Evolutionary conservation across 2,888 invertebrate species (phyloP), one percentile per base, ranked within the genome.

Genomic region (Norana najaformis): DNA sequence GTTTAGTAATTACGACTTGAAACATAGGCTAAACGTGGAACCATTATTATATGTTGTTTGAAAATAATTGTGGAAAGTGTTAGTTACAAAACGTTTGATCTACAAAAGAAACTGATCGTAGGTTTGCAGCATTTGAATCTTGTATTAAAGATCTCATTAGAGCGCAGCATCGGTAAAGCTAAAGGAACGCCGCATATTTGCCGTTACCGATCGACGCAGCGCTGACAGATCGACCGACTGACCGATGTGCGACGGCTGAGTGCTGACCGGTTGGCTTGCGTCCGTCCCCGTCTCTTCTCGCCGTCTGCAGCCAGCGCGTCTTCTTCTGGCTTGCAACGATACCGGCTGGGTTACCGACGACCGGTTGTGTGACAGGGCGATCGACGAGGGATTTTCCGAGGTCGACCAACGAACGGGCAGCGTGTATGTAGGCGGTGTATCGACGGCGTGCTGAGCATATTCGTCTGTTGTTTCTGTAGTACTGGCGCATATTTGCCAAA

Each of bases 291-390:
- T 69, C 69, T 69, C 69, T 13, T 69, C 69, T 69, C 47, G 20
- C 8, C 69, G 69, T n/a, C 69, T 69, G 30, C 69, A 69, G 69
- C 30, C 69, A 69, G 69, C 69, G 69, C n/a, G 30, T 69, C 69
- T 69, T n/a, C 69, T 69, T n/a, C 69, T 69, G 30, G 3, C 30
- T 30, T 69, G 4, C 30, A 69, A n/a, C 69, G 69, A 69, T n/a
- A n/a, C 14, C 69, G 69, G 30, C 6, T 69, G 69, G 69, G 69
- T 69, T 69, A 69, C 69, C 69, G 69, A n/a, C 69, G 69, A 69
- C 69, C 69, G 69, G n/a, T 30, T 69, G 69, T 69, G n/a, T 69
- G 69, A n/a, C 69, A 69, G 69, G n/a, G 69, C 69, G n/a, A n/a
- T 69, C n/a, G 69, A 69, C 47, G n/a, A n/a, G 8, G 69, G n/a